Percentiles rank a stretch among this genome's conserved stretches.
phyloP scores from a whole-genome alignment of 1,140 invertebrate genomes.

The Popillia japonica region DNA sequence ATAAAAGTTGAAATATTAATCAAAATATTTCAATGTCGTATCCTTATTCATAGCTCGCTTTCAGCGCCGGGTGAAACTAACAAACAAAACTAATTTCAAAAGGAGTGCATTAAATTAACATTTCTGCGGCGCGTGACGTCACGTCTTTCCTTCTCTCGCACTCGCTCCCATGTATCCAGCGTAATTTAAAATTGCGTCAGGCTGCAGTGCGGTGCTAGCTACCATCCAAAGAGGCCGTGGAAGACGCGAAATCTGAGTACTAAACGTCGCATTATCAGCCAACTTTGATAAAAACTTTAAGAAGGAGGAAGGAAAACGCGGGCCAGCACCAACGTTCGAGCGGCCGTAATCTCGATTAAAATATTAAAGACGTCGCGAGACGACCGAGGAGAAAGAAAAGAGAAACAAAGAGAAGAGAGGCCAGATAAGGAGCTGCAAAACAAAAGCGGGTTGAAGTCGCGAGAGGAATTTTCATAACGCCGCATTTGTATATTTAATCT shows the following conservation, averaged over 20 bases:
- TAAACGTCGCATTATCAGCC: constrained; percentile 20
- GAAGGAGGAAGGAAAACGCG: not conserved
- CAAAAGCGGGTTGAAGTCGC: not conserved
- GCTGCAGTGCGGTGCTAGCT: not conserved
- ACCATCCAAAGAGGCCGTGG: not conserved
- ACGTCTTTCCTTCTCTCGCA: not conserved
- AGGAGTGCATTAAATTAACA: constrained; percentile 34
- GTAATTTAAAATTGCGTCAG: constrained; percentile 4
- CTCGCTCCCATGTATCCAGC: not conserved
- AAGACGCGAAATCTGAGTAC: not conserved
- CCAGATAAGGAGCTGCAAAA: constrained; percentile 12
- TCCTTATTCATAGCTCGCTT: not conserved
- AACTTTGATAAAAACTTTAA: constrained; percentile 31
- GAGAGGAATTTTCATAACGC: constrained; percentile 11
- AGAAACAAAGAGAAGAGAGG: not conserved
- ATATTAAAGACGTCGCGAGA: constrained; percentile 20
- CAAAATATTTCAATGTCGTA: not conserved
- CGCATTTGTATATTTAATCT: constrained; percentile 15
- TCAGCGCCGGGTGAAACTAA: not conserved
- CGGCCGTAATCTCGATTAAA: constrained; percentile 31
- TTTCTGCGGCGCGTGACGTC: constrained; percentile 27
- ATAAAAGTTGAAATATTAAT: constrained; percentile 28
- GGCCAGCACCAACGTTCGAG: not conserved
- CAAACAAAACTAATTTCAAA: constrained; percentile 33
- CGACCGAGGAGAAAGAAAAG: not conserved